Evolutionary conservation across 2,113 vertebrate species (phyloP), one percentile per base, ranked within the genome.

Genomic region (Paraplagusia blochii): DNA sequence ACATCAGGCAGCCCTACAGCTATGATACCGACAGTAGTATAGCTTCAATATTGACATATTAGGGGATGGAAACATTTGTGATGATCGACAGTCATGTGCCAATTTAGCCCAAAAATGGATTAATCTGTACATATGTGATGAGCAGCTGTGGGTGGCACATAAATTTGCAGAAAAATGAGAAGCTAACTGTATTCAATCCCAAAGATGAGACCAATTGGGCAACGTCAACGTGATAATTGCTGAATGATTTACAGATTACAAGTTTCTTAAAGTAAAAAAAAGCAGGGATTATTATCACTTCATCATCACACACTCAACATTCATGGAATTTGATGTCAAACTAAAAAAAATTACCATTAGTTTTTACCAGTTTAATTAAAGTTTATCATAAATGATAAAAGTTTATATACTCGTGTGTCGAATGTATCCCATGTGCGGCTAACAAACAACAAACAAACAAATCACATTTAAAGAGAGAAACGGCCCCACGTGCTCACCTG

Each of bases 401-500:
- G n/a, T n/a, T n/a, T n/a, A n/a, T n/a, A n/a, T n/a, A n/a, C n/a
- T n/a, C n/a, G n/a, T n/a, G n/a, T n/a, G n/a, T n/a, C n/a, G n/a
- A n/a, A n/a, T n/a, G n/a, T n/a, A n/a, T n/a, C n/a, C n/a, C n/a
- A n/a, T n/a, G n/a, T n/a, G n/a, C n/a, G n/a, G n/a, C n/a, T n/a
- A n/a, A n/a, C n/a, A 29, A 29, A 29, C 22, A 29, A 29, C n/a
- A 29, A 29, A 29, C 6, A 29, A 29, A 29, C 22, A 29, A 2
- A 29, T 29, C 6, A 2, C 22, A 6, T 29, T n/a, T n/a, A n/a
- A n/a, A n/a, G n/a, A 6, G 22, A 29, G 22, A 16, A 14, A 34
- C 66, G 9, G n/a, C 43, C 50, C 51, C 51, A n/a, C 45, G 53
- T 44, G 81, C 93, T 94, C 77, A 95, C 94, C 94, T 89, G 90